Conservation (phyloP, 2,888 invertebrate genomes). For the Drosophila yooni region DNA sequence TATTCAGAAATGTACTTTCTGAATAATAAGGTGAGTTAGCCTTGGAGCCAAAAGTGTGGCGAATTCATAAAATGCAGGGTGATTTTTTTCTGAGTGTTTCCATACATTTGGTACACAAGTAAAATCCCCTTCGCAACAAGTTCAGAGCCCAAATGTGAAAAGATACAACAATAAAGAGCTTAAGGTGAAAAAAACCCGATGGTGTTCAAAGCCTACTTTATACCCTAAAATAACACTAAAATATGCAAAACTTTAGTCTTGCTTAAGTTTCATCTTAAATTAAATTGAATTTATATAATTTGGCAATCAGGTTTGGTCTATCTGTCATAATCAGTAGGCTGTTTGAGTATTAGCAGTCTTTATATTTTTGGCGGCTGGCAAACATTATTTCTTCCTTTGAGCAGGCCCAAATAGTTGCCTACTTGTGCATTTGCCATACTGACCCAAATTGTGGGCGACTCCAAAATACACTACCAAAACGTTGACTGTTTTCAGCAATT, state of each 20-base stretch:
- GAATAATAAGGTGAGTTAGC: no score
- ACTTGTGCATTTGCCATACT: constrained; percentile 7
- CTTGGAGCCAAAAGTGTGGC: not conserved
- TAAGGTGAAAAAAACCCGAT: constrained; percentile 10
- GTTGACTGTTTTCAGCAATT: constrained; percentile 7
- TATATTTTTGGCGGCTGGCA: constrained; percentile 61
- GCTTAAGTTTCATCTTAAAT: not conserved
- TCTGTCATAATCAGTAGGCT: not conserved
- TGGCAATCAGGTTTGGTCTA: not conserved
- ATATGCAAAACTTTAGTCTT: not conserved
- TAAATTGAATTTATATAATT: not conserved
- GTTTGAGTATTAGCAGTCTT: constrained; percentile 18
- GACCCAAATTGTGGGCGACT: constrained; percentile 18
- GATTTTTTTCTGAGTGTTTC: constrained; percentile 6
- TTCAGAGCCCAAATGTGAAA: constrained; percentile 55
- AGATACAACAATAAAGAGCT: constrained; percentile 27
- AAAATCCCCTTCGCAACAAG: constrained; percentile 50
- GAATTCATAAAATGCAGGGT: not conserved
- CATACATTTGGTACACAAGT: constrained; percentile 31
- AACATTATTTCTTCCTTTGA: constrained; percentile 34
- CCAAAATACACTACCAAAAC: constrained; percentile 5
- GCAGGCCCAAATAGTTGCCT: not conserved
- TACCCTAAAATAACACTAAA: constrained; percentile 6
- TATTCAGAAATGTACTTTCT: not conserved
- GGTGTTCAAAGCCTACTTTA: not conserved